phyloP scores from a whole-genome alignment of 2,113 vertebrate genomes.

The Calypte anna region DNA sequence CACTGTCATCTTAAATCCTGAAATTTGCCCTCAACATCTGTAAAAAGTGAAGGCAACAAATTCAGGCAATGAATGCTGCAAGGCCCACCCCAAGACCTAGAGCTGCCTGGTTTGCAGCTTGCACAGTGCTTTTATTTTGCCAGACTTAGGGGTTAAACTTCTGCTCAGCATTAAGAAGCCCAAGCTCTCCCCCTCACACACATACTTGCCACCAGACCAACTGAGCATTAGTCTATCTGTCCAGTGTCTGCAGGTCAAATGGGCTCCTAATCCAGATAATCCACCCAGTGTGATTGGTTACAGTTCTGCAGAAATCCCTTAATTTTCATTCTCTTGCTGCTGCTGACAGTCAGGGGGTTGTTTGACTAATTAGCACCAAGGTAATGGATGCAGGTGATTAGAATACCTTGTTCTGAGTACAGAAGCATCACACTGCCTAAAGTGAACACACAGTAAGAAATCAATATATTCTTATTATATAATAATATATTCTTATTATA shows the following conservation, averaged over 20 bases:
- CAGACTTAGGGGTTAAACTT: constrained; percentile 21
- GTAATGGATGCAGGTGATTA: constrained; percentile 19
- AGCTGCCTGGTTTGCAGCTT: neutral
- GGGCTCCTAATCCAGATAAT: constrained; percentile 66
- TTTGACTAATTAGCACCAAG: constrained; percentile 44
- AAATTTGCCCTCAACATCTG: neutral
- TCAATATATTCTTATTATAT: accelerated
- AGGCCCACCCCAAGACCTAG: accelerated
- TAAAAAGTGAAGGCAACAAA: neutral
- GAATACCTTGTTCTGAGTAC: neutral
- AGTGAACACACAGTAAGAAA: neutral
- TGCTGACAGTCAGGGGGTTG: constrained; percentile 27
- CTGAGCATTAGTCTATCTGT: constrained; percentile 37
- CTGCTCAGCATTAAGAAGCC: neutral
- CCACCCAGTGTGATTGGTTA: constrained; percentile 43
- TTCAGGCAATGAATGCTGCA: neutral
- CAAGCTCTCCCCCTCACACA: neutral
- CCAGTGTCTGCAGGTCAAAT: constrained; percentile 37
- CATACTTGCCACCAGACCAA: neutral
- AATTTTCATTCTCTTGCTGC: constrained; percentile 41
- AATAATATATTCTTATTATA: too few species aligned
- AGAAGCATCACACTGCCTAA: neutral
- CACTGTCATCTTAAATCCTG: neutral
- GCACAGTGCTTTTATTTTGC: neutral
- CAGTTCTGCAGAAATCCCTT: constrained; percentile 47